Evolutionary conservation across 1,140 invertebrate genomes (phyloP).

Genomic region (Caenorhabditis remanei): DNA sequence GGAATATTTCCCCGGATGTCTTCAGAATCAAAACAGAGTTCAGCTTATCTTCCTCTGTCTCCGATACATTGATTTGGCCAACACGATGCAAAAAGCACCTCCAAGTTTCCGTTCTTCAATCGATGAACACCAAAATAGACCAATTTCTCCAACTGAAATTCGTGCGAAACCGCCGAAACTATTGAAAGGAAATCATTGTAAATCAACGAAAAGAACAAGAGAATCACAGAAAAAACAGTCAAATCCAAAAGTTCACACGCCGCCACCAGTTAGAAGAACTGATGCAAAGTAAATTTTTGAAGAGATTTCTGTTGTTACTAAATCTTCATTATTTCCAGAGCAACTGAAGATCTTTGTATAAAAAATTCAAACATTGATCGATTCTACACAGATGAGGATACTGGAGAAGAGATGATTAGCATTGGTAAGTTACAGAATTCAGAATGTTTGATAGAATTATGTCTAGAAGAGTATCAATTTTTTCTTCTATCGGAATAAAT

Average conservation of each 20-base stretch:
- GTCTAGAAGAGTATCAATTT: too few species aligned
- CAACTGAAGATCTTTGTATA: not conserved
- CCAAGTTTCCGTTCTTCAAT: not conserved
- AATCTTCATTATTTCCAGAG: not conserved
- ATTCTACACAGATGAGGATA: constrained; percentile 25
- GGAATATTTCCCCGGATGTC: not conserved
- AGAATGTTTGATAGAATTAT: too few species aligned
- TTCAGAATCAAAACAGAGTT: not conserved
- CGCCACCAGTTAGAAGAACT: not conserved
- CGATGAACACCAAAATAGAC: not conserved
- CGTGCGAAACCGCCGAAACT: not conserved
- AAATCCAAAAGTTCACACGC: not conserved
- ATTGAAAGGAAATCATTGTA: not conserved
- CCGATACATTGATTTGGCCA: constrained; percentile 27
- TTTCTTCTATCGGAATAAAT: too few species aligned
- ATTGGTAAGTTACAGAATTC: not conserved
- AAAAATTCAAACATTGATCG: constrained; percentile 1
- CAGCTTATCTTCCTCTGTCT: not conserved
- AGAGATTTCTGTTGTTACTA: not conserved
- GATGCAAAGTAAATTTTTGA: not conserved
- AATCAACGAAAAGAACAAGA: not conserved
- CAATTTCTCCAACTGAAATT: not conserved
- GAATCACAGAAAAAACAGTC: not conserved
- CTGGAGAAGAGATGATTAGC: constrained; percentile 17
- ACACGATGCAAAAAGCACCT: not conserved